These are phyloP conservation scores for Prostheceraeus crozeri DNA, from an alignment of 2,888 invertebrate species.

Conservation along the genomic window DNA sequence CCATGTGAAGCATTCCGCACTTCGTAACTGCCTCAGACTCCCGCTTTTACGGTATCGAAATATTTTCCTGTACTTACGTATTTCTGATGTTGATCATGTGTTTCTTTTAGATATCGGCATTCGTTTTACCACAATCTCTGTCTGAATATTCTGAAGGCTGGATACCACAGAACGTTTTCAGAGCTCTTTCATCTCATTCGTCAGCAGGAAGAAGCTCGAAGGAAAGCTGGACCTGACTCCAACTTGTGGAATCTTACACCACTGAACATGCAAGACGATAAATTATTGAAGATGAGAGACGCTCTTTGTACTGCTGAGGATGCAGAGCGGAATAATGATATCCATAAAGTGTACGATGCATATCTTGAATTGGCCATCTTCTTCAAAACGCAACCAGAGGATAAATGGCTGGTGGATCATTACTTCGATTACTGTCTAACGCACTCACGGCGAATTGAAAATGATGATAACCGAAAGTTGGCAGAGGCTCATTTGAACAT, in stretches of 20 bases:
- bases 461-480: constrained; percentile 46
- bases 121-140: constrained; percentile 54
- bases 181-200: constrained; percentile 53
- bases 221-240: constrained; percentile 52
- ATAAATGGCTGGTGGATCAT: constrained; percentile 55
- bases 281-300: constrained; percentile 49
- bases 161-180: constrained; percentile 53
- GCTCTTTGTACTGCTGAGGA: constrained; percentile 50
- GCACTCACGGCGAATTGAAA: constrained; percentile 45
- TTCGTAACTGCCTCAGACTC: no score
- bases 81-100: no score
- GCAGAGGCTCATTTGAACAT: constrained; percentile 54
- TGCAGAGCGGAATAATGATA: constrained; percentile 48
- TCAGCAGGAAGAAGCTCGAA: constrained; percentile 48
- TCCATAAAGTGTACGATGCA: constrained; percentile 39
- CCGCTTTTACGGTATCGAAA: no score
- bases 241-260: constrained; percentile 50
- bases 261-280: constrained; percentile 51
- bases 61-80: no score
- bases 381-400: constrained; percentile 47
- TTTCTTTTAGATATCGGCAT: constrained; percentile 53
- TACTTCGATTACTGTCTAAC: constrained; percentile 51
- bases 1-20: no score
- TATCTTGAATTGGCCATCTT: constrained; percentile 50
- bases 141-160: constrained; percentile 53